Base-by-base conservation (phyloP, 2,797 vertebrate species). In the Nyctalus aviator region DNA sequence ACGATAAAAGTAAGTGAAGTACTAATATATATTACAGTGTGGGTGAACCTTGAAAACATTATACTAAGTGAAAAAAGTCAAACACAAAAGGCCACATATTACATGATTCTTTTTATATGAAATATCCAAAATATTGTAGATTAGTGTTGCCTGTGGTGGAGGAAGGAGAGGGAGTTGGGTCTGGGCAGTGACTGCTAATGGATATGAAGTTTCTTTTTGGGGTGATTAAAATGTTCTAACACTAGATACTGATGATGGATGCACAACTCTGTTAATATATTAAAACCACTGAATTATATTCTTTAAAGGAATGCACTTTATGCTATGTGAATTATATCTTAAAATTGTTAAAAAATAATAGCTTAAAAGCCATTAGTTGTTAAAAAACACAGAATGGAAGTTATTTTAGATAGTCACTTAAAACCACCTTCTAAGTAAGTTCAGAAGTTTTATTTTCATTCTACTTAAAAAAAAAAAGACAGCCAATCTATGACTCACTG, bases 381-480 rank as follows among this genome's bases (percentile, higher is more conserved):
- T 27, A 59, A 27, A 68, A 59, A 68, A 85, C 81, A 57, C 32
- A 48, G 7, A 77, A 15, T 46, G 13, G 21, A 90, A 84, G 14
- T 84, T 88, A 35, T 4, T 86, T 79, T 86, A 81, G 41, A 46
- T 46, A 44, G 27, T 93, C 77, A 59, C 37, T 95, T 87, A 84
- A 48, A 68, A 41, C 3, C 3, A 41, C 7, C 2, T 94, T 94
- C 35, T 25, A 79, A 91, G 73, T 85, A 92, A 78, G 21, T 88
- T 92, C 17, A 66, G 14, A 57, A 78, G 20, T 88, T 87, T 88
- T 78, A 41, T 71, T 75, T 88, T 8, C 32, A 50, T 78, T 85
- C 27, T 82, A 15, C 23, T 88, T 48, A 85, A 20, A 23, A 35
- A 68, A 73, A n/a, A 75, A 30, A 78, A 72, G 17, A 79, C 1